A percentile compares a stretch with the other conserved stretches of the same genome.
Conservation (phyloP, 1,140 invertebrate species). For the Temnothorax nylanderi region DNA sequence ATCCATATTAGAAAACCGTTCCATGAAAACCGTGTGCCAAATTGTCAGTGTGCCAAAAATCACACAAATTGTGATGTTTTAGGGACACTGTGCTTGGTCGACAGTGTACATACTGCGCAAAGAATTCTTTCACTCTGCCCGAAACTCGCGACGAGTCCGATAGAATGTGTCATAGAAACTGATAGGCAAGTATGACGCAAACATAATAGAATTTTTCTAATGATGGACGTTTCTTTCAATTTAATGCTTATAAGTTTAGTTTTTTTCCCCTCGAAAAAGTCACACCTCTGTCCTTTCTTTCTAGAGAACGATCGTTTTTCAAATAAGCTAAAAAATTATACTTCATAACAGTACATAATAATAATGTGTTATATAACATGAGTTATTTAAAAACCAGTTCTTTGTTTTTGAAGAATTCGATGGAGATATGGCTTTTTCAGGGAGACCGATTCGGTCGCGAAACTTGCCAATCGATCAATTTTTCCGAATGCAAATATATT, state of each 20-base stretch:
- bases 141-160: conserved; percentile 84
- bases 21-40: background rate
- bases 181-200: conserved; percentile 86
- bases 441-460: background rate
- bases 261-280: background rate
- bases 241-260: background rate
- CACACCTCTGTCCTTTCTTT: background rate
- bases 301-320: background rate
- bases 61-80: conserved; percentile 75
- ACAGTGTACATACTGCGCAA: conserved; percentile 87
- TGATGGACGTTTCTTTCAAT: background rate
- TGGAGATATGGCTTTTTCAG: background rate
- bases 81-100: conserved; percentile 90
- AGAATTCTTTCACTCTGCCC: conserved; percentile 88
- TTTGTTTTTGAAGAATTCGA: background rate
- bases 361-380: background rate
- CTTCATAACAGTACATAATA: background rate
- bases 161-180: conserved; percentile 89
- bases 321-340: background rate
- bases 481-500: background rate
- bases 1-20: background rate
- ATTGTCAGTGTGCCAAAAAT: background rate
- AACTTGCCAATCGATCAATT: background rate
- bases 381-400: background rate
- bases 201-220: conserved; percentile 14